phyloP scores from a whole-genome alignment of 1,140 invertebrate genomes.

The Whitmania pigra region DNA sequence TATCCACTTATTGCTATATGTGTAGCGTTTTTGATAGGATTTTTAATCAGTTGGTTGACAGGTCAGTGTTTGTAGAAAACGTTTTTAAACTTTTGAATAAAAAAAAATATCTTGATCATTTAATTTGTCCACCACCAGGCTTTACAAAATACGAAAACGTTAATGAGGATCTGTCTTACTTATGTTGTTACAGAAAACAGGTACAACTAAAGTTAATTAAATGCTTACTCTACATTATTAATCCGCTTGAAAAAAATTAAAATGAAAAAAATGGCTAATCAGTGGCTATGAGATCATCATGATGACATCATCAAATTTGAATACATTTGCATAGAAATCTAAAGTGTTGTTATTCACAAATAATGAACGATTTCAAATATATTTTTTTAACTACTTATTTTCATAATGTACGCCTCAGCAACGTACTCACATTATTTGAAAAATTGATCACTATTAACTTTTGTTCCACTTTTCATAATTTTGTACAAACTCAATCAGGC shows the following conservation, averaged over 20 bases:
- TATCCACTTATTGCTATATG: constrained; percentile 10
- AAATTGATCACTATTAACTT: no score
- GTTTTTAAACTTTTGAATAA: background rate
- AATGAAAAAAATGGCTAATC: background rate
- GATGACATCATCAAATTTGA: no score
- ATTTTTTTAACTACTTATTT: no score
- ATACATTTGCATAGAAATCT: no score
- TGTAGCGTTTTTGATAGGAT: background rate
- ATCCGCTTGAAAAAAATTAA: background rate
- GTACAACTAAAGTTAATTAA: background rate
- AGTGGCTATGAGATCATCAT: no score
- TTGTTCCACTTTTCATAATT: no score
- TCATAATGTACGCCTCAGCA: no score
- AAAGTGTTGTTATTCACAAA: no score
- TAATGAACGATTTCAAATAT: no score
- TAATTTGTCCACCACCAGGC: background rate
- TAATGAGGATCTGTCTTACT: constrained; percentile 12
- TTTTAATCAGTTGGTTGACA: constrained; percentile 13
- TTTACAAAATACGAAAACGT: constrained; percentile 9
- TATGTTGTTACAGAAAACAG: constrained; percentile 15
- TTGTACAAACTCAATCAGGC: no score
- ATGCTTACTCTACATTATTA: background rate
- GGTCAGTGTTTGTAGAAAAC: background rate
- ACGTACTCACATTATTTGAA: no score
- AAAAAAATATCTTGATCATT: background rate